phyloP scores from a whole-genome alignment of 1,140 invertebrate genomes.

The Cepaea nemoralis region DNA sequence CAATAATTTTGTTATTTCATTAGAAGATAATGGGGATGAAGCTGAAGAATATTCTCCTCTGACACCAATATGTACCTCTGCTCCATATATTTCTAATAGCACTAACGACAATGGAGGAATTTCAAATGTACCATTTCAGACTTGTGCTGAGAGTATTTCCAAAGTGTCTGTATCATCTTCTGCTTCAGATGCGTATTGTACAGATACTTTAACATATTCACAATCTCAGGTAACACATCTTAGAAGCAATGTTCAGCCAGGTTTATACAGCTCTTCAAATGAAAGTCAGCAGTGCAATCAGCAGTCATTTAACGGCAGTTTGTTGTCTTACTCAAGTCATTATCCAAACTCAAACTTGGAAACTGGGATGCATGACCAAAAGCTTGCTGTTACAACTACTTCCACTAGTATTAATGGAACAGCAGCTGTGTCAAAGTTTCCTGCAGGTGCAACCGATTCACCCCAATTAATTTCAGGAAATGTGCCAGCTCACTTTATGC shows the following conservation, averaged over 20 bases:
- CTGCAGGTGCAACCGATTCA: neutral
- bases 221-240: neutral
- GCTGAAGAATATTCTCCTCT: neutral
- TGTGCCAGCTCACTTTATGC: neutral
- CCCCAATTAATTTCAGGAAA: neutral
- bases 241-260: neutral
- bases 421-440: neutral
- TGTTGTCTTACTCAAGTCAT: neutral
- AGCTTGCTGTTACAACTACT: neutral
- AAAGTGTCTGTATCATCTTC: neutral
- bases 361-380: neutral
- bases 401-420: neutral
- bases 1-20: conserved; percentile 29
- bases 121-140: neutral
- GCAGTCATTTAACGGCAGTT: neutral
- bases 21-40: conserved; percentile 25
- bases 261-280: neutral
- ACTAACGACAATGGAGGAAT: neutral
- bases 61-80: neutral
- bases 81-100: neutral
- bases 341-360: neutral
- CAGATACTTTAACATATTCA: neutral
- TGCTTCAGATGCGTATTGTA: neutral
- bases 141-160: neutral
- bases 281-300: neutral